Conservation (phyloP, 2,113 vertebrate genomes). For the Dicrurus megarhynchus region DNA sequence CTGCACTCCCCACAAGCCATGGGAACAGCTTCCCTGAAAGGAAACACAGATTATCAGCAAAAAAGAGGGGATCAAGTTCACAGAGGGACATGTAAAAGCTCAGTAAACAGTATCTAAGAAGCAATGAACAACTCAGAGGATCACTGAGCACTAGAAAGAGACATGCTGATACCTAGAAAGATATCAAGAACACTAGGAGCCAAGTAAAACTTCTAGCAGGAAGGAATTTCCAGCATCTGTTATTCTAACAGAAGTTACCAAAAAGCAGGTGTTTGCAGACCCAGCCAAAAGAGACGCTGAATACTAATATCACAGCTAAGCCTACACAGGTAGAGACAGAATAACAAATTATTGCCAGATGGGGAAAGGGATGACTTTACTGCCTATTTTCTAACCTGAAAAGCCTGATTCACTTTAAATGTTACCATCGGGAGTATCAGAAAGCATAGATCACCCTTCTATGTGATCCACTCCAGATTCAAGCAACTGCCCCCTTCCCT, state of each 20-base stretch:
- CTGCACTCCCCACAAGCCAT: slow-evolving; percentile 75
- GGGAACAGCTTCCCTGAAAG: slow-evolving; percentile 70
- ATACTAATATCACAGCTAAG: not conserved
- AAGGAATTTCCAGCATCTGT: not conserved
- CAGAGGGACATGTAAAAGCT: not conserved
- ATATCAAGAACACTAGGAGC: not conserved
- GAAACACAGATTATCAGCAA: slow-evolving; percentile 27
- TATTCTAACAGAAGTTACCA: not conserved
- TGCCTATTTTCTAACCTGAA: not conserved
- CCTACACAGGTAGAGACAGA: not conserved
- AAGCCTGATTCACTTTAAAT: not conserved
- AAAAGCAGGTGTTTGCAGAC: not conserved
- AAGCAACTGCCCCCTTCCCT: not conserved
- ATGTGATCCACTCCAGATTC: not conserved
- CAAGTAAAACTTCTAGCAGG: not conserved
- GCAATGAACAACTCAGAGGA: not conserved
- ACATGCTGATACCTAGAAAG: not conserved
- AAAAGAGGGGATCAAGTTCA: not conserved
- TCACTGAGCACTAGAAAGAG: not conserved
- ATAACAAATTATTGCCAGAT: not conserved
- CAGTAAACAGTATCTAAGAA: not conserved
- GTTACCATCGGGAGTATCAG: not conserved
- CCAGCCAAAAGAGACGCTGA: not conserved
- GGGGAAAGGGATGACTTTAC: not conserved
- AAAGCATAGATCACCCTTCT: fast-evolving